Percentiles rank a stretch among this genome's conserved stretches.
Evolutionary conservation across 2,797 vertebrate species (phyloP).

Genomic region (Thamnophis elegans): DNA sequence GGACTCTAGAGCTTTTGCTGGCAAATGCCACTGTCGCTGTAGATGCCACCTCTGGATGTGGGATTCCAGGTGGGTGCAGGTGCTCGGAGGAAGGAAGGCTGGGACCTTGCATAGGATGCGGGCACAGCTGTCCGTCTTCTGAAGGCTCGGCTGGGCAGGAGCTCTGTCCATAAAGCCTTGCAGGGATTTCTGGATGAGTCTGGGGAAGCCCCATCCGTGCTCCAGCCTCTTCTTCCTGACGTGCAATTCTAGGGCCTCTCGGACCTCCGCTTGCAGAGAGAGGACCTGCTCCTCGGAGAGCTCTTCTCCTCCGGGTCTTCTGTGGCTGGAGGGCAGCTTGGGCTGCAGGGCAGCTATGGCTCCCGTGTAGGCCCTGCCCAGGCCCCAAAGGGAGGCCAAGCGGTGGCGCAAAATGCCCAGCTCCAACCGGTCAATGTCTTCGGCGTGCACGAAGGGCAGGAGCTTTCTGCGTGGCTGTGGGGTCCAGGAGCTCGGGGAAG

Average conservation of each 20-base stretch:
- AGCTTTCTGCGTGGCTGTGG: not conserved
- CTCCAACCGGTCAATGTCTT: not conserved
- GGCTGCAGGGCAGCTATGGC: not conserved
- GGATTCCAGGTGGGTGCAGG: slow-evolving; percentile 16
- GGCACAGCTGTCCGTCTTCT: not conserved
- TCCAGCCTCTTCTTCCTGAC: slow-evolving; percentile 49
- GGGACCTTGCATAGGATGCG: not conserved
- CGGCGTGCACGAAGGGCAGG: not conserved
- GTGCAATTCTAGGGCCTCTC: slow-evolving; percentile 52
- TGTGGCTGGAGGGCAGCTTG: not conserved
- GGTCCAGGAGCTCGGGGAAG: not conserved
- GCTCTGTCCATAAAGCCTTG: slow-evolving; percentile 3
- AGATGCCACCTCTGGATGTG: slow-evolving; percentile 52
- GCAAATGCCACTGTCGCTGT: slow-evolving; percentile 57
- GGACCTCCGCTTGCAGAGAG: slow-evolving; percentile 29
- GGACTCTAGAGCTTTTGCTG: slow-evolving; percentile 52
- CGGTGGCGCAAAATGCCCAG: not conserved
- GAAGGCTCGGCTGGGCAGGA: not conserved
- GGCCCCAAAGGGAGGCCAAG: not conserved
- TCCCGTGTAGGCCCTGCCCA: not conserved
- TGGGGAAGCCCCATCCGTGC: not conserved
- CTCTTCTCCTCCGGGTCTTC: too few relatives aligned
- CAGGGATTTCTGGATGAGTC: not conserved
- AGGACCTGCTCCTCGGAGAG: not conserved
- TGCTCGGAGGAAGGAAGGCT: not conserved